These are phyloP conservation scores for Ptyas mucosa DNA, from an alignment of 2,113 vertebrate species.

Conservation along the genomic window DNA sequence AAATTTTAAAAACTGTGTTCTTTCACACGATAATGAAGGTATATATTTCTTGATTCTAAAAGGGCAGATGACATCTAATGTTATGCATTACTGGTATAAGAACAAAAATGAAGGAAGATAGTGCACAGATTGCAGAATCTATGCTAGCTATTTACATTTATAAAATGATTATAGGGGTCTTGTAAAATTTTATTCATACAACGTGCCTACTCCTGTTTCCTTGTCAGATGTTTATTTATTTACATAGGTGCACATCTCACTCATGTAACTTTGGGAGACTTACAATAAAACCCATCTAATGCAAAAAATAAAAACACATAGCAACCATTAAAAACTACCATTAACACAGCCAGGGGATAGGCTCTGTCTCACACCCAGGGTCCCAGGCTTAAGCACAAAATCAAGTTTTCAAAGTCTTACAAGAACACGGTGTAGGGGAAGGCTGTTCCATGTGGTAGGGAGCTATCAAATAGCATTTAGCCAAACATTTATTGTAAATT, in stretches of 20 bases:
- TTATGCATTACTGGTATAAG: neutral
- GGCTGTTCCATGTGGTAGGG: neutral
- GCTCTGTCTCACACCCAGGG: neutral
- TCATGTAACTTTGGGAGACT: neutral
- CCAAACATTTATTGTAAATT: neutral
- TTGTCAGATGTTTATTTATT: neutral
- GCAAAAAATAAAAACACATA: neutral
- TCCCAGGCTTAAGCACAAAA: neutral
- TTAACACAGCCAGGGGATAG: neutral
- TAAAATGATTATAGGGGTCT: neutral
- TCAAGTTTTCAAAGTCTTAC: neutral
- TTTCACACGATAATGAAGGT: neutral
- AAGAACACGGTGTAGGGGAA: neutral
- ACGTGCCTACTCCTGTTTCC: neutral
- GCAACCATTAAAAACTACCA: neutral
- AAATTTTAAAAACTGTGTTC: neutral
- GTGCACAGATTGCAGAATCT: neutral
- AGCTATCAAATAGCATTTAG: neutral
- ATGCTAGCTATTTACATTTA: neutral
- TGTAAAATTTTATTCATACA: neutral
- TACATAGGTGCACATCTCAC: neutral
- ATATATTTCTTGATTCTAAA: neutral
- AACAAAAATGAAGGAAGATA: neutral
- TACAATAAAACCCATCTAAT: neutral
- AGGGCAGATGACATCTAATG: neutral